Evolutionary conservation across 1,140 invertebrate genomes (phyloP), one percentile per base, ranked within the genome.

Genomic region (Drosophila ambigua): DNA sequence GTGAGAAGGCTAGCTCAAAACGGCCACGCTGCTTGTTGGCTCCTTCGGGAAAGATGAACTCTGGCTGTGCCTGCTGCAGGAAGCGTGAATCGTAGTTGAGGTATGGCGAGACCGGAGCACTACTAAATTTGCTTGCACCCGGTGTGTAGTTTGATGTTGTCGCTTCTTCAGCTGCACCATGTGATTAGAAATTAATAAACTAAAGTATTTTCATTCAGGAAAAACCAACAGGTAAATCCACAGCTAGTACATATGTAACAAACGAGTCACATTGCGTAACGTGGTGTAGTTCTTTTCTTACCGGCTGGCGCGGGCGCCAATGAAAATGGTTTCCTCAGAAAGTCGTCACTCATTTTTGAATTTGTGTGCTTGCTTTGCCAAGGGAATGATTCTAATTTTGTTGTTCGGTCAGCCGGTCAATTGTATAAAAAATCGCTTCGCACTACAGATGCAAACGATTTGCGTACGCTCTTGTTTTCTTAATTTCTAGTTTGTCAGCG

Each of bases 31-130:
- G 95, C 82, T 96, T 95, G 28, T 93, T 94, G n/a, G 95, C 95
- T 53, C 96, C 94, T 92, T 98, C 98, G 35, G 97, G 96, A 83
- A 98, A 97, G 81, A 99, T 97, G 84, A 97, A 99, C 93, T 99
- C 97, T 54, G 97, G 97, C 83, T 98, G 96, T 84, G 94, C 94
- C 83, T 95, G 94, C 46, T 95, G 95, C 67, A 98, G 93, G 91
- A 96, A 97, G 31, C 95, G 93, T 28, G 97, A 97, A 92, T 98
- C 97, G 92, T 98, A 97, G 92, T 98, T 98, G 73, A 99, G 93
- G 92, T 98, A 99, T 4, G 98, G 98, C 68, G 97, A 98, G 20
- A 97, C 92, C 13, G 94, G 93, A 24, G 93, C 84, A 68, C 91
- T 84, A 53, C 85, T 91, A 69, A 90, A 90, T 71, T 82, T 77